Evolutionary conservation across 1,140 invertebrate species (phyloP), one percentile per base, ranked within the genome.

Genomic region (Dendroctonus ponderosae): DNA sequence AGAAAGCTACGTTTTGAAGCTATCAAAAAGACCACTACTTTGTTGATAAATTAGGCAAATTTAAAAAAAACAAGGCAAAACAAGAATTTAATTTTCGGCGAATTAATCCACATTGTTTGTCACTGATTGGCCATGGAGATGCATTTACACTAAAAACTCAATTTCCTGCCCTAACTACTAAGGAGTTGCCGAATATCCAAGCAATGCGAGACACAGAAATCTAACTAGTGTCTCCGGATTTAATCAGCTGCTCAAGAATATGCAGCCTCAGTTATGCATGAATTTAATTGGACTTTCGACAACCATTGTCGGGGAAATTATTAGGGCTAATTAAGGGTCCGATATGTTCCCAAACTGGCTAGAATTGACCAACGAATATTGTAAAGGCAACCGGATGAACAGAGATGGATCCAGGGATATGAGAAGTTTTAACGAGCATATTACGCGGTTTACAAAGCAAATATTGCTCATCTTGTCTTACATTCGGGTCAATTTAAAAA

Each of bases 251-350:
- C 40, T 58, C 54, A 37, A 56, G 51, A 50, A 49, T 39, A 53
- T 62, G 48, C 60, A 46, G 44, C 50, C 53, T 40, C 60, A 62
- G 60, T 62, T 52, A 62, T 62, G 60, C 60, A 62, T 62, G 60
- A 49, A 62, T 62, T 62, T 62, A 62, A 62, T 62, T 62, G 60
- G 60, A 40, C 60, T 62, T 62, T 62, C 46, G 60, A 51, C 49
- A 52, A 46, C 60, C 60, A 62, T 62, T 62, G 60, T 62, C 37
- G 48, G 38, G 50, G 44, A 52, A 62, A 52, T 62, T 62, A 62
- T 40, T 62, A 62, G 44, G 46, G 60, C 48, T 62, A 62, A 62
- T 62, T 62, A 46, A 50, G 50, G 50, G 56, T 58, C 56, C 43
- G 56, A 58, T 58, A 58, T 58, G 56, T 58, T 58, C 56, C 14